Evolutionary conservation across 2,797 vertebrate genomes (phyloP).

Genomic region (Coluber constrictor): DNA sequence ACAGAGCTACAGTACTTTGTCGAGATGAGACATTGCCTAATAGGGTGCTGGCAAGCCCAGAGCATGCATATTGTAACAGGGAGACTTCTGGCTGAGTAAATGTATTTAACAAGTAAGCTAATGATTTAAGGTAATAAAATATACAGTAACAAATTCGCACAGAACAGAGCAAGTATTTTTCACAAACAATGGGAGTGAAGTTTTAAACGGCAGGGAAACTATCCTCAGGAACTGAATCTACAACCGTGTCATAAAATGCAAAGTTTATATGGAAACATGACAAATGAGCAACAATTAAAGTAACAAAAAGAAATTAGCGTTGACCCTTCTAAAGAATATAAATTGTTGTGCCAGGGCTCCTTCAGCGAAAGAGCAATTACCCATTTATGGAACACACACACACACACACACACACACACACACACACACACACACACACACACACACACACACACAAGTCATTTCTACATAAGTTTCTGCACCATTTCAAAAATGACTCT

Average conservation of each 20-base stretch:
- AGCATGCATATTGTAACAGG: neutral
- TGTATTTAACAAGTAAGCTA: constrained; percentile 23
- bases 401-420: neutral
- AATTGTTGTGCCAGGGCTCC: neutral
- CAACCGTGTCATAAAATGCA: neutral
- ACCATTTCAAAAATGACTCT: neutral
- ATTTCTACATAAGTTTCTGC: neutral
- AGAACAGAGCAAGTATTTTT: accelerated
- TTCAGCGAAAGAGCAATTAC: accelerated
- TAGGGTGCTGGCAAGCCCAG: neutral
- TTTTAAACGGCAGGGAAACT: neutral
- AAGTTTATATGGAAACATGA: neutral
- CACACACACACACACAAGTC: neutral
- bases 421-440: neutral
- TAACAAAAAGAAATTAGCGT: neutral
- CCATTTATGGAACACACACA: neutral
- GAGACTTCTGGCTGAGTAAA: neutral
- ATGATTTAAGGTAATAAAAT: constrained; percentile 11
- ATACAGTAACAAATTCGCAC: neutral
- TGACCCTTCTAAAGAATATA: neutral
- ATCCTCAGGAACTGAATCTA: neutral
- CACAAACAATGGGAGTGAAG: neutral
- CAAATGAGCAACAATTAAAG: constrained; percentile 11
- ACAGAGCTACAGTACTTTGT: constrained; percentile 23
- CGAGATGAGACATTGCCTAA: constrained; percentile 29